phyloP scores from a whole-genome alignment of 2,797 vertebrate species.

The Chelon auratus region DNA sequence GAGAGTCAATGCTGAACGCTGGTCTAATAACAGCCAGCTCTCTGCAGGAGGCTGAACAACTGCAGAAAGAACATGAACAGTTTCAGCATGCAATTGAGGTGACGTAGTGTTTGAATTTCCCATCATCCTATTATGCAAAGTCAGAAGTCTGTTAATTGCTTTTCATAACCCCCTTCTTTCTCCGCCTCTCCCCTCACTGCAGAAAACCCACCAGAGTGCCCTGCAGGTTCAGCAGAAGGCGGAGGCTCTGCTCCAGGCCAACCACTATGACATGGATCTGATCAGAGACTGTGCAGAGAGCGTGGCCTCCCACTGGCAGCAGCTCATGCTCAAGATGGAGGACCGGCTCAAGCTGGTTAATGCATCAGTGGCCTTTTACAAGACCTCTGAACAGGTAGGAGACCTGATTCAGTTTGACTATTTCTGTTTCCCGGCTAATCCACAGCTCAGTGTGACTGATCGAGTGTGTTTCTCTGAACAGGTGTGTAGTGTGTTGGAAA shows the following conservation, averaged over 20 bases:
- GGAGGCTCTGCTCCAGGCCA: slow-evolving; percentile 95
- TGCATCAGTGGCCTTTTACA: slow-evolving; percentile 98
- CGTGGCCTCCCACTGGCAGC: slow-evolving; percentile 98
- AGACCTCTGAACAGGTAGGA: slow-evolving; percentile 95
- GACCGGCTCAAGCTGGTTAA: slow-evolving; percentile 99
- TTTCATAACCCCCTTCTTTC: neutral
- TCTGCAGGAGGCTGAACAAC: slow-evolving; percentile 95
- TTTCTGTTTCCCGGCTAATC: neutral
- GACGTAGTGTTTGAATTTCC: neutral
- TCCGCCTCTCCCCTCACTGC: neutral
- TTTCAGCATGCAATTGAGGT: slow-evolving; percentile 99
- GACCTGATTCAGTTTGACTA: neutral
- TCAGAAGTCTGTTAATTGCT: neutral
- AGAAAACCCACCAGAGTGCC: slow-evolving; percentile 94
- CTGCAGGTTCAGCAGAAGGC: slow-evolving; percentile 99
- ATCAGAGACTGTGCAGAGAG: slow-evolving; percentile 96
- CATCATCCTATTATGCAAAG: neutral
- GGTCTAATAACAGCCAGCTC: slow-evolving; percentile 98
- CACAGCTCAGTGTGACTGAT: neutral
- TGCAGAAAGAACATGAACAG: slow-evolving; percentile 97
- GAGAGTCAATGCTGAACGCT: slow-evolving; percentile 98
- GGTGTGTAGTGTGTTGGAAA: slow-evolving; percentile 96
- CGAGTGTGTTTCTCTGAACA: slow-evolving; percentile 32
- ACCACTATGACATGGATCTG: slow-evolving; percentile 98
- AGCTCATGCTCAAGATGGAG: slow-evolving; percentile 99